Base-by-base conservation (phyloP, 2,113 vertebrate species). In the Dicaeum eximium region DNA sequence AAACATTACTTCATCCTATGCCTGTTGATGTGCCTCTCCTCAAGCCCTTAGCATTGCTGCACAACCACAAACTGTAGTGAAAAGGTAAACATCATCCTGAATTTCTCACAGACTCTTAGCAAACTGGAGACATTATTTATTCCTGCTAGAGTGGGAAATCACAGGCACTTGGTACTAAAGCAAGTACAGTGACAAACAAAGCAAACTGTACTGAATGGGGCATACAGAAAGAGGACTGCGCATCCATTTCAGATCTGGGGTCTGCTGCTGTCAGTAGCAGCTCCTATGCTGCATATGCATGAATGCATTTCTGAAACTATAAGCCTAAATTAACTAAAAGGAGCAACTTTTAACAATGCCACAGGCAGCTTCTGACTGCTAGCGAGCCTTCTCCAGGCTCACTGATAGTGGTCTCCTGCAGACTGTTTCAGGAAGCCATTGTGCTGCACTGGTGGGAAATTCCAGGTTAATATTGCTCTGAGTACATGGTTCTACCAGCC, bases 401-500 rank as follows among this genome's bases (percentile, higher is more conserved):
- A 37, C 13, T 37, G 28, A 15, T 37, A 10, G 1, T 13, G 7
- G 20, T 53, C 23, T 92, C 30, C 51, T 30, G 3, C 20, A 47
- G 47, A 54, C 25, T 24, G 15, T 28, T 78, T 86, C 51, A 88
- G 33, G 13, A 7, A 82, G 53, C 23, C 57, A 15, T 22, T 33
- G 38, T 38, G 14, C 27, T 35, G 24, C 15, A 27, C 31, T 40
- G 12, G 7, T 17, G 18, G 17, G n/a, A 73, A 87, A 54, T 50
- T 57, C 12, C 28, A 40, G 13, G 25, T 45, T 67, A 47, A 56
- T 70, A 51, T 11, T 37, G 9, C 11, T 48, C 44, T 50, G 66
- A 62, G 48, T 0, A 0, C 19, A 30, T 1, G 11, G 17, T 35
- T 16, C 57, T 61, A 31, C 15, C 44, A 50, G 47, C 5, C 44